These are phyloP conservation scores for Cylindroiulus punctatus DNA, from an alignment of 2,888 invertebrate species.

Conservation along the genomic window DNA sequence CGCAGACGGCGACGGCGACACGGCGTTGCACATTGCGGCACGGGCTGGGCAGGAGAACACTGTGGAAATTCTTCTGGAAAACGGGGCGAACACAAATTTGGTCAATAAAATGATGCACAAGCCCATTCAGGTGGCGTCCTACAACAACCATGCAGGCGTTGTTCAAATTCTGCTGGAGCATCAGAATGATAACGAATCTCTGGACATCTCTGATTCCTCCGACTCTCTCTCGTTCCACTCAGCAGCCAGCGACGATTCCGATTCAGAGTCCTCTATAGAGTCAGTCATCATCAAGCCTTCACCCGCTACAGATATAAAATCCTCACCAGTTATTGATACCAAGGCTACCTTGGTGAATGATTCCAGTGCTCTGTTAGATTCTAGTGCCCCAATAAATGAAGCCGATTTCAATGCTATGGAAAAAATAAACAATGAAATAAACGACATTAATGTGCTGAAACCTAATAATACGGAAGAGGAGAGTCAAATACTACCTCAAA, in stretches of 20 bases:
- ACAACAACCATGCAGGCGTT: not conserved
- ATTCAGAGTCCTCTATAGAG: not conserved
- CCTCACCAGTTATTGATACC: conserved; percentile 59
- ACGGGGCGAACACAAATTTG: conserved; percentile 75
- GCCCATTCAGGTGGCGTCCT: conserved; percentile 69
- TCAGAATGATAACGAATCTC: not conserved
- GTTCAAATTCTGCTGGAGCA: not conserved
- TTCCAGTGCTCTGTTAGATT: not conserved
- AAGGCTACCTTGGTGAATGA: not conserved
- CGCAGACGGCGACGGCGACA: not conserved
- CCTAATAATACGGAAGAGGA: not conserved
- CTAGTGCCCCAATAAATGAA: not conserved
- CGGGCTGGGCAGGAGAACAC: not conserved
- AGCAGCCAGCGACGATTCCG: conserved; percentile 12
- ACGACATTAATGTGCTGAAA: not conserved
- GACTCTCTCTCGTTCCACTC: conserved; percentile 19
- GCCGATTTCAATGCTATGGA: not conserved
- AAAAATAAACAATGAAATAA: not conserved
- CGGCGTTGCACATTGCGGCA: conserved; percentile 9
- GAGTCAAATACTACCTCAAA: not conserved
- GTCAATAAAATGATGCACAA: not conserved
- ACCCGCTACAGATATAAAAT: conserved; percentile 59
- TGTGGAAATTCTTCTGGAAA: conserved; percentile 18
- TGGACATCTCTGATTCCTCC: not conserved
- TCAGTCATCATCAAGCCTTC: not conserved